Conservation (phyloP, 2,113 vertebrate species). For the Oncorhynchus gorbuscha region DNA sequence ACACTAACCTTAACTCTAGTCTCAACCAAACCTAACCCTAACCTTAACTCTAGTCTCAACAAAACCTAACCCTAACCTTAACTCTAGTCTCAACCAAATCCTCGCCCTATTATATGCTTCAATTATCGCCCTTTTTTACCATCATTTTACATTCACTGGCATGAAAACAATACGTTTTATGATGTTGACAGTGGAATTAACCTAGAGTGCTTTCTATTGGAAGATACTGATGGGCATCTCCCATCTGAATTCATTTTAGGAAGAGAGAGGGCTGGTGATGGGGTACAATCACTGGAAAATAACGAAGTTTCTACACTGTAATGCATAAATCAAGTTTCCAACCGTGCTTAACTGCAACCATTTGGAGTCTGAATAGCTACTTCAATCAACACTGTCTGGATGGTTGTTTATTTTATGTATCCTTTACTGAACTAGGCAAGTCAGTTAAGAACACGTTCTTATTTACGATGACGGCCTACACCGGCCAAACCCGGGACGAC, state of each 20-base stretch:
- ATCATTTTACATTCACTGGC: not conserved
- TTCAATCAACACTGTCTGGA: slow-evolving; percentile 53
- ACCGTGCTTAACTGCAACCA: slow-evolving; percentile 24
- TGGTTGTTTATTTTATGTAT: not conserved
- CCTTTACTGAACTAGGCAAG: no score
- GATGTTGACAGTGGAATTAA: not conserved
- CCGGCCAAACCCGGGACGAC: no score
- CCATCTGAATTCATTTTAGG: not conserved
- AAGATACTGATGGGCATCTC: not conserved
- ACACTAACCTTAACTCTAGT: no score
- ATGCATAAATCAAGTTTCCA: not conserved
- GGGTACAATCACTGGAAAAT: not conserved
- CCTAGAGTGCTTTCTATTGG: not conserved
- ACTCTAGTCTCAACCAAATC: not conserved
- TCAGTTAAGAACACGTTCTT: no score
- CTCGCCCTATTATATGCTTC: not conserved
- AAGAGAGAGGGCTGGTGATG: not conserved
- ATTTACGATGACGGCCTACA: no score
- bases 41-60: no score
- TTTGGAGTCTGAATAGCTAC: slow-evolving; percentile 47
- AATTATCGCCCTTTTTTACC: not conserved
- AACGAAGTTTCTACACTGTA: not conserved
- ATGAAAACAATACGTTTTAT: not conserved
- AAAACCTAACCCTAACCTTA: no score
- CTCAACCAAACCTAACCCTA: no score